Evolutionary conservation across 1,140 invertebrate genomes (phyloP).

Genomic region (Leptoteleia sp.): DNA sequence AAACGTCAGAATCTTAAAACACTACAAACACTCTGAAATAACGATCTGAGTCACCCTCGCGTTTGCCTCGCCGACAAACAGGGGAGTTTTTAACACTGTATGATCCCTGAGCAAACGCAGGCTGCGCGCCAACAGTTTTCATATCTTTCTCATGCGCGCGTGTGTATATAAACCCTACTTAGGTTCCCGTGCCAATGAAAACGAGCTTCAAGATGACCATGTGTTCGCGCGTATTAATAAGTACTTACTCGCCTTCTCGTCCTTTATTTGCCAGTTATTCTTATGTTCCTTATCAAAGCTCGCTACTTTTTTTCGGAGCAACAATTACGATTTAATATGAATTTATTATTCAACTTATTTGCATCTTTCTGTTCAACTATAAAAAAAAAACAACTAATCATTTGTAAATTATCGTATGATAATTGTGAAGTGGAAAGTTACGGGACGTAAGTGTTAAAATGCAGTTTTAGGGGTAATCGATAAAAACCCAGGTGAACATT

Average conservation of each 20-base stretch:
- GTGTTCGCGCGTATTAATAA: slow-evolving; percentile 42
- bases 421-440: too few relatives aligned
- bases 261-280: slow-evolving; percentile 13
- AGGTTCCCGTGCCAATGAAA: slow-evolving; percentile 37
- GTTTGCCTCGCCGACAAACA: slow-evolving; percentile 73
- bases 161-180: slow-evolving; percentile 40
- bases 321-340: too few relatives aligned
- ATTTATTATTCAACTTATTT: too few relatives aligned
- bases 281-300: slow-evolving; percentile 14
- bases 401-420: too few relatives aligned
- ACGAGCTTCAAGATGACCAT: slow-evolving; percentile 61
- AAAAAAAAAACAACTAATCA: too few relatives aligned
- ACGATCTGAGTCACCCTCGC: slow-evolving; percentile 74
- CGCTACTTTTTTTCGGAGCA: background rate
- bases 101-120: slow-evolving; percentile 76
- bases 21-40: slow-evolving; percentile 77
- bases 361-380: too few relatives aligned
- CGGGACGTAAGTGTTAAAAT: too few relatives aligned
- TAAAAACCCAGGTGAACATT: too few relatives aligned
- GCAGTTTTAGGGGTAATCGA: too few relatives aligned
- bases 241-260: slow-evolving; percentile 1
- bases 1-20: slow-evolving; percentile 78
- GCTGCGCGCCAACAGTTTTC: slow-evolving; percentile 64
- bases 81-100: slow-evolving; percentile 77
- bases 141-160: slow-evolving; percentile 56